Base-by-base conservation (phyloP, 2,797 vertebrate species). In the Otolemur crassicaudatus region DNA sequence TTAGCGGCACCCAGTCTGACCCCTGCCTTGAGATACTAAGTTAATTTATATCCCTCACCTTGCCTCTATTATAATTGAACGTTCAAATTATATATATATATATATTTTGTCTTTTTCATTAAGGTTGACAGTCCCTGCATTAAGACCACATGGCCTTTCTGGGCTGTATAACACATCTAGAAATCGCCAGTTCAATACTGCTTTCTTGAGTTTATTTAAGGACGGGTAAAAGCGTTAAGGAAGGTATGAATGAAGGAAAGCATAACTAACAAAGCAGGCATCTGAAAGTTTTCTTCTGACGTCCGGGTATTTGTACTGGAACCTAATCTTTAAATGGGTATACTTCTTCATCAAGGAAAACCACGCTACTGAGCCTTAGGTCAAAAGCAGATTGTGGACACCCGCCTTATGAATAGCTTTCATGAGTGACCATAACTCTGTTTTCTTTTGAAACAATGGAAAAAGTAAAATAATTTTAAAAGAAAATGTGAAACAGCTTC, bases 401-500 rank as follows among this genome's bases (percentile, higher is more conserved):
- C 5, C 25, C 79, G 34, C 65, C 49, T 86, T 72, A 65, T 85
- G 61, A 14, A 29, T 19, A 94, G 61, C 29, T 81, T 58, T 93
- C 65, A 63, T 85, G 84, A 77, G 43, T 95, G 77, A 86, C 37
- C 27, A 67, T 23, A 49, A 46, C 7, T 80, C 40, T 60, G 83
- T 93, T 97, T 91, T 83, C 81, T 92, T 94, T 82, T 46, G 43
- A 81, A 77, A 70, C 14, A 90, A 76, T 77, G 40, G 80, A 89
- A 95, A 61, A 27, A 83, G 75, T 75, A 91, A 90, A 96, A 91
- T 22, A 91, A 72, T 76, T 89, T 94, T 84, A 29, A 96, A 94
- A 96, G 63, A 73, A 77, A 73, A 77, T 56, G 29, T 94, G n/a
- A 89, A 94, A 75, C 53, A 60, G 72, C 58, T 84, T 87, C 49